Evolutionary conservation across 2,113 vertebrate genomes (phyloP), one percentile per base, ranked within the genome.

Genomic region (Grallaria varia): DNA sequence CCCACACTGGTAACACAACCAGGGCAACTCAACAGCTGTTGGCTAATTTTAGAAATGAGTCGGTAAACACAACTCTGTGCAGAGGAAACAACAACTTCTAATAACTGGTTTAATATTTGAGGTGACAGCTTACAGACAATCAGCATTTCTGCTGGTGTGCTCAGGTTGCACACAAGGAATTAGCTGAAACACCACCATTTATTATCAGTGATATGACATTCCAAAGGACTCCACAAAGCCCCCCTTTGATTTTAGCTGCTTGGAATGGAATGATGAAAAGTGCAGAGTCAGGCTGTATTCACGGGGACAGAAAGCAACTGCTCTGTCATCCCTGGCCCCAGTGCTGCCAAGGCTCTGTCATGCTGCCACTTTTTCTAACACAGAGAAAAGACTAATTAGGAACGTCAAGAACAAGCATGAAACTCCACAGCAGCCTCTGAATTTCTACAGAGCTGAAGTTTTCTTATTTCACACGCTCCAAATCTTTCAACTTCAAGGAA

Each of bases 121-220:
- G 56, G 28, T 44, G 56, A 53, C 74, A 50, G 30, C 35, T 42
- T 12, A 44, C 0, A 14, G 55, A 17, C 4, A 30, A 49, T 33
- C 37, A 53, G 66, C 58, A 23, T 53, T 89, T 44, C 77, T 67
- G 60, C 47, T 72, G 3, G 21, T 3, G 31, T 7, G 25, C 37
- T 80, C 39, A 24, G 58, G 59, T 2, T 53, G 31, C 7, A 62
- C 20, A 5, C 0, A 35, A n/a, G 9, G 30, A 71, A 74, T 8
- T 2, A 50, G 71, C 79, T 71, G 64, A 62, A 67, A 44, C 31
- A 23, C 7, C 64, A n/a, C 39, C 52, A 8, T 2, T 1, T 8
- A 5, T 2, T 47, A 10, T 1, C 50, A 35, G 24, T 3, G 56
- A 4, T 0, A 3, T 1, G 37, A 60, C 47, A 55, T 12, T 25